Evolutionary conservation across 2,113 vertebrate genomes (phyloP).

Genomic region (Pholis gunnellus): DNA sequence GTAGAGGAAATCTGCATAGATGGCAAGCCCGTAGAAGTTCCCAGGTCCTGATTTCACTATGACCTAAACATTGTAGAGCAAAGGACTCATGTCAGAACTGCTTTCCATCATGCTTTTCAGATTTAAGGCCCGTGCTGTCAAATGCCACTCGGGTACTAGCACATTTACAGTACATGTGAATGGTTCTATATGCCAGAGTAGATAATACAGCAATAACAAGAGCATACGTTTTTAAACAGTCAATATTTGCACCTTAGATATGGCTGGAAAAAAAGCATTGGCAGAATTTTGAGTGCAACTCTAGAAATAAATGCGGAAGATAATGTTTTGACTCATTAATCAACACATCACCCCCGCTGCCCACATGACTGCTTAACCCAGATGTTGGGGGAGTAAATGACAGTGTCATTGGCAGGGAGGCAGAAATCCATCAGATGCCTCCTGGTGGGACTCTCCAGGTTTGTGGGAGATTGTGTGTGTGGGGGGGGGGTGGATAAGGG

Average conservation of each 20-base stretch:
- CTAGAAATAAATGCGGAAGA: conserved; percentile 27
- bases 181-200: not conserved
- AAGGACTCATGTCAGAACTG: not conserved
- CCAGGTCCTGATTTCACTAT: conserved; percentile 95
- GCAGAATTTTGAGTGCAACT: conserved; percentile 8
- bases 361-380: conserved; percentile 77
- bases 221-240: not conserved
- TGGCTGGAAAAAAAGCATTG: not conserved
- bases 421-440: conserved; percentile 78
- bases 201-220: not conserved
- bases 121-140: not conserved
- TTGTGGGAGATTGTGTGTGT: conserved; percentile 12
- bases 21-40: conserved; percentile 94
- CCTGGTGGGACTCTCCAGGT: conserved; percentile 72
- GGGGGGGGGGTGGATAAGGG: conserved; percentile 27
- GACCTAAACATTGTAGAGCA: conserved; percentile 81
- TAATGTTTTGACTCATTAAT: conserved; percentile 63
- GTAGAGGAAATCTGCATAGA: conserved; percentile 96
- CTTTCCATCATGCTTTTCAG: not conserved
- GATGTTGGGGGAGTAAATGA: conserved; percentile 81
- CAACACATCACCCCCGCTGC: conserved; percentile 62
- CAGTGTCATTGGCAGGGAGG: conserved; percentile 73
- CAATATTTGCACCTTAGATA: conserved; percentile 4
- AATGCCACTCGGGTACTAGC: not conserved
- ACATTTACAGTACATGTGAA: not conserved